Evolutionary conservation across 2,797 vertebrate species (phyloP).

Genomic region (Enteromius thamalakanensis): DNA sequence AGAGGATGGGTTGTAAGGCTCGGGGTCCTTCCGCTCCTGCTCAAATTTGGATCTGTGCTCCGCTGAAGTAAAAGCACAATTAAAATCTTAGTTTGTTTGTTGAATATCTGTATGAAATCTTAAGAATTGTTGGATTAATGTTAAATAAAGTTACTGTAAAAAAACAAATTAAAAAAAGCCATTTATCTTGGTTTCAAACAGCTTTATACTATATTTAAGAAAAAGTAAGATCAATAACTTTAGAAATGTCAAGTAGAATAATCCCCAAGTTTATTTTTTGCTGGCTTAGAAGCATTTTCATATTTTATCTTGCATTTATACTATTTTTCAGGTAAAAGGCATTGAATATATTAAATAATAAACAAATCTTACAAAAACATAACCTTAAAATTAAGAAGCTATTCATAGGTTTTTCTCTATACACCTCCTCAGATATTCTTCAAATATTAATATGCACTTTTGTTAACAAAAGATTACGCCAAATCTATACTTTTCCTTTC

Average conservation of each 20-base stretch:
- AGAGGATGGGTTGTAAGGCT: constrained; percentile 83
- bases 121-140: not conserved
- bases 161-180: too few species aligned
- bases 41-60: constrained; percentile 97
- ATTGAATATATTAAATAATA: not conserved
- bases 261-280: not conserved
- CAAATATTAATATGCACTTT: not conserved
- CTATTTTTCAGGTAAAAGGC: not conserved
- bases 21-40: constrained; percentile 87
- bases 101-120: not conserved
- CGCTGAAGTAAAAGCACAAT: constrained; percentile 58
- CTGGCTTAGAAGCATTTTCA: not conserved
- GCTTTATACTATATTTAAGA: too few species aligned
- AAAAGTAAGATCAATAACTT: not conserved
- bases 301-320: not conserved
- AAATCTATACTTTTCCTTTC: not conserved
- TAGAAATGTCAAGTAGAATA: too few species aligned
- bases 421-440: not conserved
- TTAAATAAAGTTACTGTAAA: too few species aligned
- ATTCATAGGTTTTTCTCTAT: not conserved
- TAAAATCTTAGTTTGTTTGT: not conserved
- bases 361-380: not conserved
- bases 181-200: not conserved
- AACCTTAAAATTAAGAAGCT: not conserved
- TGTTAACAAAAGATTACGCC: not conserved